phyloP scores from a whole-genome alignment of 2,113 vertebrate species.

The Urocynchramus pylzowi region DNA sequence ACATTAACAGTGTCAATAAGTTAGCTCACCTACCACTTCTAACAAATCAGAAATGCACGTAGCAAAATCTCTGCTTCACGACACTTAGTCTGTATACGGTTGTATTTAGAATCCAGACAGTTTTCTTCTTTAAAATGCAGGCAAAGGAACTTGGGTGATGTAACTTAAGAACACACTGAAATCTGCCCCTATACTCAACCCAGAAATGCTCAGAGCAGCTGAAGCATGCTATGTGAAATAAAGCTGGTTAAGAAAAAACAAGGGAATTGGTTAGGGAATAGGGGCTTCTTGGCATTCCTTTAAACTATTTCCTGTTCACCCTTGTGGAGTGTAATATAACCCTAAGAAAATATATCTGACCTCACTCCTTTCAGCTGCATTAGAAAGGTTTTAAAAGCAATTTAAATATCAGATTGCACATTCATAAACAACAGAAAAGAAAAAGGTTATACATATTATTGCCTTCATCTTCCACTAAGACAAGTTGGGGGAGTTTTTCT shows the following conservation, averaged over 20 bases:
- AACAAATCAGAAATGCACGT: not conserved
- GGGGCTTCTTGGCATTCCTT: constrained; percentile 35
- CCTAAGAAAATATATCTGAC: constrained; percentile 50
- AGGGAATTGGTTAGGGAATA: constrained; percentile 29
- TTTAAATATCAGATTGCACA: constrained; percentile 44
- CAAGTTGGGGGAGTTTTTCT: not conserved
- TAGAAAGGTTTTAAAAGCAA: constrained; percentile 1
- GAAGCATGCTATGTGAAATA: constrained; percentile 16
- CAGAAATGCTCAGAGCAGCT: constrained; percentile 12
- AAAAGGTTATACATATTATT: not conserved
- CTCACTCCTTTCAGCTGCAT: constrained; percentile 31
- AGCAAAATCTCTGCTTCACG: not conserved
- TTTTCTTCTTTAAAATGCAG: not conserved
- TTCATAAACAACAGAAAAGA: not conserved
- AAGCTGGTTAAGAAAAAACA: constrained; percentile 6
- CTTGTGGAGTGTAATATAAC: constrained; percentile 13
- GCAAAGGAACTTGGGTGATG: not conserved
- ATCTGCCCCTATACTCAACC: not conserved
- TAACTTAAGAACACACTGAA: not conserved
- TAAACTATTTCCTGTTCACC: constrained; percentile 48
- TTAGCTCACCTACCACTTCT: not conserved
- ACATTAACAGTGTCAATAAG: not conserved
- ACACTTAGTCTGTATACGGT: not conserved
- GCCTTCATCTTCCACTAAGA: constrained; percentile 9
- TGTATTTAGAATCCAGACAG: not conserved